These are phyloP conservation scores for Blastomussa wellsi DNA, from an alignment of 92 coral and sea anemone genomes.

Conservation along the genomic window DNA sequence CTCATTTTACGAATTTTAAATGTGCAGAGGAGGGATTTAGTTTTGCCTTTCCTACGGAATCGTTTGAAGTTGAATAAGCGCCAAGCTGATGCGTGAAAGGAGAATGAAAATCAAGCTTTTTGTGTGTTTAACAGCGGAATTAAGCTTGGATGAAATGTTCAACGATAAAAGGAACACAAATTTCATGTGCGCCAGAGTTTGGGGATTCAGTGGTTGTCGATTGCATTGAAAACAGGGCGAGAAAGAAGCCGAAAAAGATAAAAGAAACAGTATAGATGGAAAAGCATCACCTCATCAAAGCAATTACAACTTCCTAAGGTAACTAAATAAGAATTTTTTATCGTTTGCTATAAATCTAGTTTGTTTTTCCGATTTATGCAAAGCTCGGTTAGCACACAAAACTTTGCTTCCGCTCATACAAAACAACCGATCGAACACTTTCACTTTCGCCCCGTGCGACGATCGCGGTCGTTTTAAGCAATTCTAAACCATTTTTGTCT, in stretches of 20 bases:
- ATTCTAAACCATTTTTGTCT: neutral
- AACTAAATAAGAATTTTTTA: slow-evolving; percentile 15
- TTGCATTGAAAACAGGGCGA: neutral
- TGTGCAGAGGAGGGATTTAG: neutral
- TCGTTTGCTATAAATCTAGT: neutral
- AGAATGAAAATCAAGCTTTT: neutral
- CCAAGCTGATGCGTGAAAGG: neutral
- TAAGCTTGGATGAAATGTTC: neutral
- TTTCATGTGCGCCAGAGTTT: neutral
- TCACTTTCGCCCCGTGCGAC: neutral
- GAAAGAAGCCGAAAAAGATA: neutral
- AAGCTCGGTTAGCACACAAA: neutral
- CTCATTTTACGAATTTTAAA: slow-evolving; percentile 20
- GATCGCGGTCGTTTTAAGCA: neutral
- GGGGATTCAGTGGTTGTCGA: neutral
- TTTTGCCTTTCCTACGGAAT: neutral
- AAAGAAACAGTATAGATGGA: neutral
- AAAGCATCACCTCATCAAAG: neutral
- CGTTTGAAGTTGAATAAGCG: neutral
- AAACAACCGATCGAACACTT: slow-evolving; percentile 2
- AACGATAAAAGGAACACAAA: neutral
- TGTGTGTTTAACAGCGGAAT: neutral
- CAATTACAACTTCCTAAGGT: slow-evolving; percentile 6
- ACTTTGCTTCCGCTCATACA: slow-evolving; percentile 4
- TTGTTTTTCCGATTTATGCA: slow-evolving; percentile 24